Evolutionary conservation across 92 coral and sea anemone species (phyloP), one percentile per base, ranked within the genome.

Genomic region (Palythoa caribaeorum): DNA sequence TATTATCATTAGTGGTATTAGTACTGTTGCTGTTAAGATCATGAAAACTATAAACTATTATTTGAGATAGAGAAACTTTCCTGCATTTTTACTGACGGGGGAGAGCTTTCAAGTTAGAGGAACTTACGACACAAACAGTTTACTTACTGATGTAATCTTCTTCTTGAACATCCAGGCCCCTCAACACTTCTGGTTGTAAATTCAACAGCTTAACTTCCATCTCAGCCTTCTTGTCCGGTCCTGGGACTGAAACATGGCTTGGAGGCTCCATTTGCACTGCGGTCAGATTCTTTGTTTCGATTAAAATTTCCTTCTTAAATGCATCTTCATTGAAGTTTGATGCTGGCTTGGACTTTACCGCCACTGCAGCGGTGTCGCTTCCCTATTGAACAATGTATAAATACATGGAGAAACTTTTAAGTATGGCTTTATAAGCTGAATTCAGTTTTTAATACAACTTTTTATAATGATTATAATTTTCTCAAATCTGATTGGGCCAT

Each of bases 261-360:
- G 88, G 79, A 9, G 73, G 44, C 39, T 84, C 94, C 71, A 84
- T 69, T 7, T 79, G 93, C 55, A 92, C 91, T 38, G 88, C 90
- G 1, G 95, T 80, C 60, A 95, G 90, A 79, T 95, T 95, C 89
- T 95, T 90, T 44, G 98, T 79, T 60, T 95, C 94, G 75, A 95
- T 95, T 4, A 92, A 94, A 51, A 95, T 95, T 78, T 95, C 93
- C 83, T 95, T 95, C 80, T 69, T 86, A 68, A 93, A 86, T 50
- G 84, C 93, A 87, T 95, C 94, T 78, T 88, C 91, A 62, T 77
- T 80, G 11, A 79, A 84, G 54, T 79, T 71, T 28, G 92, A 14
- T 3, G 74, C 11, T 19, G 87, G 66, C 51, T 84, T 87, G 44
- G 76, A 53, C 13, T 81, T 81, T 44, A 81, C 38, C n/a, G 40